Evolutionary conservation across 2,113 vertebrate species (phyloP).

Genomic region (Platichthys stellatus): DNA sequence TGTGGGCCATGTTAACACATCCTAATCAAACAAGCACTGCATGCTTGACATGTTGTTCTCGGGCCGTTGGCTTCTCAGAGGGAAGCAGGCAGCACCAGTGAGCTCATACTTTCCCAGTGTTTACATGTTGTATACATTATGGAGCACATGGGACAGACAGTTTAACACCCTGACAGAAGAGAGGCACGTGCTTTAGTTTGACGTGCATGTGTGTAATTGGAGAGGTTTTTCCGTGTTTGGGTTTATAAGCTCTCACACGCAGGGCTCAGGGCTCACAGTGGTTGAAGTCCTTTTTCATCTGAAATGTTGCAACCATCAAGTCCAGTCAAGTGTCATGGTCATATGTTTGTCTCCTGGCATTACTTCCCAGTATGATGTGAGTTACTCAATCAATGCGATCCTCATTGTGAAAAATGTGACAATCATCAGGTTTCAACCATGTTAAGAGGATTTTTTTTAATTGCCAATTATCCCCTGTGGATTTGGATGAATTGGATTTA

Average conservation of each 20-base stretch:
- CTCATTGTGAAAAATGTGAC: background rate
- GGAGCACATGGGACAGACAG: conserved; percentile 22
- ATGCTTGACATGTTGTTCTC: conserved; percentile 14
- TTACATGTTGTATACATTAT: conserved; percentile 64
- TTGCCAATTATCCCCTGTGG: conserved; percentile 12
- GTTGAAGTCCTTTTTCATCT: background rate
- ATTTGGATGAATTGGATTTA: conserved; percentile 38
- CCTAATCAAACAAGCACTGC: background rate
- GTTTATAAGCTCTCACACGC: conserved; percentile 1
- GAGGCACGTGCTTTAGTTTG: conserved; percentile 4
- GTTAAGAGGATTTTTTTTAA: conserved; percentile 15
- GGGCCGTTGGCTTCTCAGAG: conserved; percentile 10
- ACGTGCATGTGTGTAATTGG: conserved; percentile 5
- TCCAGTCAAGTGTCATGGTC: background rate
- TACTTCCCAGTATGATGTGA: background rate
- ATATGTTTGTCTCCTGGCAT: background rate
- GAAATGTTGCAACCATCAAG: background rate
- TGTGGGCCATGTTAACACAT: no score
- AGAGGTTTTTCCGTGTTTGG: background rate
- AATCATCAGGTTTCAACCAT: conserved; percentile 10
- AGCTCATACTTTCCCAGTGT: conserved; percentile 61
- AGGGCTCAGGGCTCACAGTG: background rate
- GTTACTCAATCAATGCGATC: background rate
- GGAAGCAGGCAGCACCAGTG: conserved; percentile 3
- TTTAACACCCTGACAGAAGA: conserved; percentile 11